Evolutionary conservation across 2,797 vertebrate species (phyloP).

Genomic region (Fundulus diaphanus): DNA sequence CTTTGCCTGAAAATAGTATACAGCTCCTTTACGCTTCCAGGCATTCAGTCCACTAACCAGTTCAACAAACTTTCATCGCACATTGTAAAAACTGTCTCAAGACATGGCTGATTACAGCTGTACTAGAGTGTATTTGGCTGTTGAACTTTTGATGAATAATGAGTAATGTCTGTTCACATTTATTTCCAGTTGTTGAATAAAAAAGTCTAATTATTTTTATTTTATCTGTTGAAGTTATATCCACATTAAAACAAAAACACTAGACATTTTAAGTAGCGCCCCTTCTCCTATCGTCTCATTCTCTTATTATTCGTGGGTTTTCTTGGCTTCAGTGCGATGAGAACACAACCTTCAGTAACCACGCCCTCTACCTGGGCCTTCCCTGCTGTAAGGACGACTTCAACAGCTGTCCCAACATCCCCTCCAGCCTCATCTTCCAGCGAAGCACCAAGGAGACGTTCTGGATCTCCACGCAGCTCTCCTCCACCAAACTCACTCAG

Average conservation of each 20-base stretch:
- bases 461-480: constrained; percentile 94
- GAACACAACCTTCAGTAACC: constrained; percentile 96
- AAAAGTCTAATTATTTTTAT: not conserved
- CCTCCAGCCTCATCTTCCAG: constrained; percentile 96
- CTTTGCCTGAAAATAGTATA: not conserved
- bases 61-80: not conserved
- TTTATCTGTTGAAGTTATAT: not conserved
- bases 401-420: constrained; percentile 91
- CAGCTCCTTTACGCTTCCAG: not conserved
- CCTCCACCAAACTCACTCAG: constrained; percentile 93
- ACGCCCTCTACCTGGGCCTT: constrained; percentile 94
- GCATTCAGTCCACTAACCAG: not conserved
- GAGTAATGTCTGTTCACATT: not conserved
- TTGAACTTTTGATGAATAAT: not conserved
- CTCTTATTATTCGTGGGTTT: not conserved
- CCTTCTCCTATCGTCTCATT: not conserved
- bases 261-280: not conserved
- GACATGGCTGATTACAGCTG: no score
- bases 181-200: not conserved
- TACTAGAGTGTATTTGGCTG: no score
- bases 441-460: constrained; percentile 97
- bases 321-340: constrained; percentile 88
- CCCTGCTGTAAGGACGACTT: constrained; percentile 97
- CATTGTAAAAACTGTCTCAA: not conserved
- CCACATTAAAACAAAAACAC: not conserved